phyloP scores from a whole-genome alignment of 2,888 invertebrate species.

The Phortica okadai region DNA sequence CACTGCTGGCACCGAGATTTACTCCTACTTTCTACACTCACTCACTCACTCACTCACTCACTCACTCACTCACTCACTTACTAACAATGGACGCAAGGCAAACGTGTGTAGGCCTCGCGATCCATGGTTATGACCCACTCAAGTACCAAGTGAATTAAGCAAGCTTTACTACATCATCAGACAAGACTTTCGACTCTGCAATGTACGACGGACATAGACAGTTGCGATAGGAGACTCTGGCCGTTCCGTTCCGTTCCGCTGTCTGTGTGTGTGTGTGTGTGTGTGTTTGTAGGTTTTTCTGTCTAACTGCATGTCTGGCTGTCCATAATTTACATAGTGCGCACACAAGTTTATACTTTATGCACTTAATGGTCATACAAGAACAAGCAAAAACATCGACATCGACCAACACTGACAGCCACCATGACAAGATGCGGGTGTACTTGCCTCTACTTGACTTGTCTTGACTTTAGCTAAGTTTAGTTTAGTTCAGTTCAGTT shows the following conservation, averaged over 20 bases:
- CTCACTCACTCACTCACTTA: not conserved
- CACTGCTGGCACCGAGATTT: not conserved
- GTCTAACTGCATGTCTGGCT: not conserved
- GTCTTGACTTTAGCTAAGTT: not conserved
- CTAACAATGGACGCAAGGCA: not conserved
- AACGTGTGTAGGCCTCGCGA: conserved; percentile 1
- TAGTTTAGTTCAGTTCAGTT: not conserved
- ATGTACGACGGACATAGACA: not conserved
- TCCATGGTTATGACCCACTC: not conserved
- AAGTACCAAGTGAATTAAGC: not conserved
- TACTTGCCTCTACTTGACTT: not conserved
- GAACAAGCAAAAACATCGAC: not conserved
- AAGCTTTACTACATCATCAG: not conserved
- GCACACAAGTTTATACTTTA: conserved; percentile 18
- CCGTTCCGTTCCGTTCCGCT: too few species aligned
- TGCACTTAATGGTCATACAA: conserved; percentile 19
- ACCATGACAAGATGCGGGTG: conserved; percentile 27
- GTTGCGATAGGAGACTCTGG: too few species aligned
- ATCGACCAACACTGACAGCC: not conserved
- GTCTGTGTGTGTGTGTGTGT: too few species aligned
- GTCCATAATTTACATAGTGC: conserved; percentile 20
- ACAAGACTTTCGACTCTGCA: not conserved
- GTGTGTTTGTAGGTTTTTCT: not conserved
- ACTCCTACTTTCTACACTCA: conserved; percentile 31
- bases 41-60: conserved; percentile 1